Conservation (phyloP, 2,797 vertebrate species). For the Eupleurogrammus muticus region DNA sequence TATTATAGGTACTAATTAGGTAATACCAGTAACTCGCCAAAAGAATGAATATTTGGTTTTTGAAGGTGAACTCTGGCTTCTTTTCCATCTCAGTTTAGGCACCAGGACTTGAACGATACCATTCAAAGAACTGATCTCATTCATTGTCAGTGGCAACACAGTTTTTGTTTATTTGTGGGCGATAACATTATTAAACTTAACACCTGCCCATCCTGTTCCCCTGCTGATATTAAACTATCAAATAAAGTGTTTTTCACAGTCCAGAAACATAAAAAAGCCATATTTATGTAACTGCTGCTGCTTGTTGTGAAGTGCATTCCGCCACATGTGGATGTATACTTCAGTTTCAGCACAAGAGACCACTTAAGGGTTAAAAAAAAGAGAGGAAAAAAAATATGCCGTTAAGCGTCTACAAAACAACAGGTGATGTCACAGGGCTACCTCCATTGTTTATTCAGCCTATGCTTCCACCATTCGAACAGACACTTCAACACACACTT, state of each 20-base stretch:
- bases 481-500: conserved; percentile 30
- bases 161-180: not conserved
- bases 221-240: conserved; percentile 18
- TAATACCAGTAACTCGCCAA: not conserved
- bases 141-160: conserved; percentile 11
- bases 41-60: not conserved
- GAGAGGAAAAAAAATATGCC: too few relatives aligned
- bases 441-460: too few relatives aligned
- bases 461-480: conserved; percentile 17
- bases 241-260: not conserved
- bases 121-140: not conserved
- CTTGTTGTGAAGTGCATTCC: too few relatives aligned
- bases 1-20: not conserved
- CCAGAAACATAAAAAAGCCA: too few relatives aligned
- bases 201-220: conserved; percentile 15
- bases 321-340: too few relatives aligned
- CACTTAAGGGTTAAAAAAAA: too few relatives aligned
- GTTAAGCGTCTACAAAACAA: too few relatives aligned
- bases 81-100: not conserved
- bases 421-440: too few relatives aligned
- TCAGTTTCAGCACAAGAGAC: too few relatives aligned
- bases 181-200: conserved; percentile 23
- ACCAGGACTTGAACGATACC: not conserved
- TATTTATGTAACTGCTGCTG: too few relatives aligned
- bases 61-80: not conserved